Evolutionary conservation across 2,113 vertebrate genomes (phyloP).

Genomic region (Gymnarchus niloticus): DNA sequence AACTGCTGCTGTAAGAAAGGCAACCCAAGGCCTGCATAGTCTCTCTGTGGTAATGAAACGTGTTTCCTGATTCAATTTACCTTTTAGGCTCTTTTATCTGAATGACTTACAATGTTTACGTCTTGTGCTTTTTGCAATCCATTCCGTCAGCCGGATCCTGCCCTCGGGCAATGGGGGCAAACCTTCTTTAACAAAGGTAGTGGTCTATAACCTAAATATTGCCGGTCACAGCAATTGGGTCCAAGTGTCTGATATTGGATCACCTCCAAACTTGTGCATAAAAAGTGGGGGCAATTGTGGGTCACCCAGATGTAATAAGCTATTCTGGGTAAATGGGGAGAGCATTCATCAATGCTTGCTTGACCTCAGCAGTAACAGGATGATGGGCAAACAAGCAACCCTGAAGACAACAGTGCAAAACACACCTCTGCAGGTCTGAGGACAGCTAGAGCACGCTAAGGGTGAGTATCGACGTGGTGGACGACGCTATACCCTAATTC

Average conservation of each 20-base stretch:
- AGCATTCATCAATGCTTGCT: neutral
- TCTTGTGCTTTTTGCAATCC: neutral
- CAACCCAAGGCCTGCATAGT: neutral
- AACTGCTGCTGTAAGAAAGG: neutral
- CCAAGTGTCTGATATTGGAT: neutral
- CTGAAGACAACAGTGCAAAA: neutral
- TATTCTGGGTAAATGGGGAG: too few relatives aligned
- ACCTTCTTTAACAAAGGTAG: neutral
- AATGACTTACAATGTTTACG: slow-evolving; percentile 9
- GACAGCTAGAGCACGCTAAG: neutral
- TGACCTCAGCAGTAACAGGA: too few relatives aligned
- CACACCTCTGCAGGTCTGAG: neutral
- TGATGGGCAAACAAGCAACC: neutral
- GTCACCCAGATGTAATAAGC: too few relatives aligned
- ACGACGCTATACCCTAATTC: neutral
- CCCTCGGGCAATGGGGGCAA: neutral
- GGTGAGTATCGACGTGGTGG: neutral
- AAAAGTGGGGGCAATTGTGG: neutral
- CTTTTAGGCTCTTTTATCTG: neutral
- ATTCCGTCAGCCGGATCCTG: neutral
- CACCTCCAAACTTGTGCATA: neutral
- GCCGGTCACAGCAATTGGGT: neutral
- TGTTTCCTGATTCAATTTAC: slow-evolving; percentile 1
- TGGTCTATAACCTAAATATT: neutral
- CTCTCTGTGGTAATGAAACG: neutral